phyloP scores from a whole-genome alignment of 2,888 invertebrate genomes.

The Dasypolia templi region DNA sequence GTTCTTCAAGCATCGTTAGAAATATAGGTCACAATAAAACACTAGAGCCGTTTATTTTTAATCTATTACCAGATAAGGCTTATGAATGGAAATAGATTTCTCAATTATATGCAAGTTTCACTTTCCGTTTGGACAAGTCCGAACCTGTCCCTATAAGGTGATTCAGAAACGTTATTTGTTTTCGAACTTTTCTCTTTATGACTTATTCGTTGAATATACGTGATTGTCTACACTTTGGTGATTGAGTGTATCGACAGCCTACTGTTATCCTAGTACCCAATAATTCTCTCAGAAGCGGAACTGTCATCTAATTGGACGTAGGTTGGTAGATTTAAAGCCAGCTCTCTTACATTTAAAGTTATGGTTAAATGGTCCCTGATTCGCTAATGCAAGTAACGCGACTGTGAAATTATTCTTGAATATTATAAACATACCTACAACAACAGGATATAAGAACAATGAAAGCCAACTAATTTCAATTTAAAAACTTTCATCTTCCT shows the following conservation, averaged over 20 bases:
- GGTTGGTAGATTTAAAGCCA: slow-evolving; percentile 33
- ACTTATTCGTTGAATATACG: slow-evolving; percentile 2
- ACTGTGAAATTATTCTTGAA: background rate
- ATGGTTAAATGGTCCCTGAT: background rate
- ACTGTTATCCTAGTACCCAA: background rate
- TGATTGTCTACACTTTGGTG: slow-evolving; percentile 1
- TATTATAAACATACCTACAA: background rate
- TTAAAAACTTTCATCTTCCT: background rate
- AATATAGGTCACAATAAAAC: background rate
- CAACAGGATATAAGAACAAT: background rate
- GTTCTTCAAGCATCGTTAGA: background rate
- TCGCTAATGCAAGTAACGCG: background rate
- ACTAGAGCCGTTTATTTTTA: background rate
- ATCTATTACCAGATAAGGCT: background rate
- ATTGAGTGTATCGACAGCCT: background rate
- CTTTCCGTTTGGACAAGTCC: slow-evolving; percentile 61
- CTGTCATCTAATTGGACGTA: slow-evolving; percentile 37
- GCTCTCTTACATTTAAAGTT: background rate
- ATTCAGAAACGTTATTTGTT: slow-evolving; percentile 44
- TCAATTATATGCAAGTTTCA: slow-evolving; percentile 48
- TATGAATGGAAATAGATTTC: slow-evolving; percentile 35
- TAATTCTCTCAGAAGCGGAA: slow-evolving; percentile 22
- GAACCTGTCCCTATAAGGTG: slow-evolving; percentile 57
- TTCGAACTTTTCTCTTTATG: slow-evolving; percentile 33
- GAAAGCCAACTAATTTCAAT: background rate